These are phyloP conservation scores for Seladonia tumulorum DNA, from an alignment of 2,888 invertebrate species.

Conservation along the genomic window DNA sequence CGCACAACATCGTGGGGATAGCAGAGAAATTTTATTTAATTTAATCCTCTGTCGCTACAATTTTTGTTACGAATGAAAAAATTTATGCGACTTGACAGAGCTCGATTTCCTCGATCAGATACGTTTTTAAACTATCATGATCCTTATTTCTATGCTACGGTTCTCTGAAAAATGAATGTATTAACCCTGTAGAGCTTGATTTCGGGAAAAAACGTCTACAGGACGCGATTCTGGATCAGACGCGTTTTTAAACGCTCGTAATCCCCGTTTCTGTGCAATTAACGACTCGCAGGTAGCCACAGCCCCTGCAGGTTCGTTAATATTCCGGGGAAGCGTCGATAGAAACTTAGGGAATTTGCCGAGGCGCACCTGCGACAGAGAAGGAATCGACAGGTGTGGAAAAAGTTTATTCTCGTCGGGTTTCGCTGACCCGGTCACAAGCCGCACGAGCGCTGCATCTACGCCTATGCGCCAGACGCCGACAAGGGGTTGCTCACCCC, in stretches of 20 bases:
- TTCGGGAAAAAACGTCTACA: background rate
- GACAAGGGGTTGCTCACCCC: constrained; percentile 79
- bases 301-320: background rate
- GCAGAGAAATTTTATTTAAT: too few species aligned
- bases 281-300: background rate
- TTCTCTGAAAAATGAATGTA: background rate
- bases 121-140: too few species aligned
- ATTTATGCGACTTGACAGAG: too few species aligned
- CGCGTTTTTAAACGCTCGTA: background rate
- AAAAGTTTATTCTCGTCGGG: constrained; percentile 65
- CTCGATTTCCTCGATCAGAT: too few species aligned
- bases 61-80: background rate
- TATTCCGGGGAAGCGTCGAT: constrained; percentile 17
- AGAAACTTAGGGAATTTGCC: constrained; percentile 33
- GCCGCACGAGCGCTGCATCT: constrained; percentile 66
- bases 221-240: background rate
- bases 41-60: background rate
- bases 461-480: constrained; percentile 81
- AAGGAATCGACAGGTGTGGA: constrained; percentile 72
- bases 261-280: background rate
- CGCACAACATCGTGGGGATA: too few species aligned
- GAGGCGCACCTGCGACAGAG: constrained; percentile 56
- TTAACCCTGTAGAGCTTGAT: background rate
- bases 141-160: background rate
- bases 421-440: constrained; percentile 76